phyloP scores from a whole-genome alignment of 53 echinoderm and acorn worm species.

The Mesocentrotus franciscanus region DNA sequence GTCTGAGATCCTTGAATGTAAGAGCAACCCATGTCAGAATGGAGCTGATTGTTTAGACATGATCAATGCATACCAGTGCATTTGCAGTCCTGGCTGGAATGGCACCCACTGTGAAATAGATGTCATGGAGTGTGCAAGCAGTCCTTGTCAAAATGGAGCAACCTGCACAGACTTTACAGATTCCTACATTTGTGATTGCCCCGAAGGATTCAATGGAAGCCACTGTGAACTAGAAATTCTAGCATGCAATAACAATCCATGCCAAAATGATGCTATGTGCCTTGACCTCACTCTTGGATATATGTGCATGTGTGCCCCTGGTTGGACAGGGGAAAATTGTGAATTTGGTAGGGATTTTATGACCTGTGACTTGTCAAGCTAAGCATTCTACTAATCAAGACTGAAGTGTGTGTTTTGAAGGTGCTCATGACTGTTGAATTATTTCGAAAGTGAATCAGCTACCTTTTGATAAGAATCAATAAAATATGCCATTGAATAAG shows the following conservation, averaged over 20 bases:
- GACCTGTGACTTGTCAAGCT: neutral
- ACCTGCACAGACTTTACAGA: slow-evolving; percentile 73
- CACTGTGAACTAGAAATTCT: slow-evolving; percentile 45
- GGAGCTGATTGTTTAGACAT: slow-evolving; percentile 77
- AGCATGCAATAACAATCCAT: slow-evolving; percentile 70
- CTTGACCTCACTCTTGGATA: slow-evolving; percentile 63
- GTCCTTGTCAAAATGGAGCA: slow-evolving; percentile 82
- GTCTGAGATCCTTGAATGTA: slow-evolving; percentile 77
- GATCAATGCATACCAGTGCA: slow-evolving; percentile 77
- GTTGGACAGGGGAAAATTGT: slow-evolving; percentile 77
- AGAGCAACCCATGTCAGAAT: slow-evolving; percentile 76
- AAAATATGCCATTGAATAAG: neutral
- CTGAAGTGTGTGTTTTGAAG: neutral
- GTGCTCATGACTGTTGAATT: neutral
- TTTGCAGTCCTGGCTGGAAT: slow-evolving; percentile 75
- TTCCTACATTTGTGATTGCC: slow-evolving; percentile 74
- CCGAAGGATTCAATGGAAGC: slow-evolving; percentile 56
- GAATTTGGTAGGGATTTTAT: neutral
- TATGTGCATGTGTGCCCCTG: slow-evolving; percentile 68
- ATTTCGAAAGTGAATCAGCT: too few species aligned
- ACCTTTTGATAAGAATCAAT: neutral
- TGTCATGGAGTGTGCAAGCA: slow-evolving; percentile 77
- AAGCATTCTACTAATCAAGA: neutral
- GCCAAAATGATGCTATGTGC: slow-evolving; percentile 70
- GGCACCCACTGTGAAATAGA: slow-evolving; percentile 78